Evolutionary conservation across 2,113 vertebrate genomes (phyloP), one percentile per base, ranked within the genome.

Genomic region (Syngnathoides biaculeatus): DNA sequence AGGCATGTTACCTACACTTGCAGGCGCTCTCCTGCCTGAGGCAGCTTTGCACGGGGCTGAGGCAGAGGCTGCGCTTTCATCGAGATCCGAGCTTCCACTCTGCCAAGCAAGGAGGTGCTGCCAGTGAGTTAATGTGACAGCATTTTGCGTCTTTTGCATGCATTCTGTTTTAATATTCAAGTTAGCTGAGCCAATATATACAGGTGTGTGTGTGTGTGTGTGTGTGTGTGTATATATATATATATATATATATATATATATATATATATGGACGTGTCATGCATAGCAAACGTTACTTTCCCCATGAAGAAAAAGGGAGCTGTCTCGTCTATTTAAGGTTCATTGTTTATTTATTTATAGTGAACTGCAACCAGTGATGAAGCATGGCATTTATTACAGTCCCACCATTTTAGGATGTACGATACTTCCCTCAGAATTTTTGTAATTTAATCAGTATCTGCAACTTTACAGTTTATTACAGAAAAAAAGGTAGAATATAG

Each of bases 61-160:
- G 90, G 77, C 93, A 80, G 57, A 91, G 96, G 42, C 93, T 99
- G 26, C 94, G 93, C 79, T 98, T 97, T 83, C 92, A 96, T 85
- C 93, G 92, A 79, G 96, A 98, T 88, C 95, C 97, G 30, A 90
- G 92, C 63, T 98, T 98, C 88, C 92, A 87, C 88, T 95, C 92
- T 17, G 88, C 84, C 64, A 98, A 94, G 82, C 94, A 96, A 87
- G 92, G 97, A 95, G 60, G 39, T 45, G 3, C 30, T n/a, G 27
- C 42, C 50, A 39, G 71, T 62, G 22, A 45, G 35, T 56, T 61
- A n/a, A 26, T 26, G 45, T 65, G 10, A 65, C 17, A 17, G 26
- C 27, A 10, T 22, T 48, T 64, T 48, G 17, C 8, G 3, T 64
- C 61, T 19, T 42, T 43, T 43, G 60, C 13, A 39, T 15, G 8